Conservation (phyloP, 2,888 invertebrate genomes). For the Eupeodes luniger region DNA sequence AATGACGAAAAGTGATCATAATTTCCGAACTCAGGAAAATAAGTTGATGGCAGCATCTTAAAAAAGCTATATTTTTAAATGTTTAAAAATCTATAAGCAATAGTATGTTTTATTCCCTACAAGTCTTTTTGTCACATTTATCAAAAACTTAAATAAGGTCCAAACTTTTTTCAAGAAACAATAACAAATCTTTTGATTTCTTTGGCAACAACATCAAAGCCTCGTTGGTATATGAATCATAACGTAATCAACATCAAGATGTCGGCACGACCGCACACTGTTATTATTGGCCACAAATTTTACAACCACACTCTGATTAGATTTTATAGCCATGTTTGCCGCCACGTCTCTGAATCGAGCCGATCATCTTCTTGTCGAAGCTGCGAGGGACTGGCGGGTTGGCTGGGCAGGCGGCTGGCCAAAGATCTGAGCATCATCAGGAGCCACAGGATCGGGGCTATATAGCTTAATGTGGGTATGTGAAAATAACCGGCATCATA, state of each 20-base stretch:
- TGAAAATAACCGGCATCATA: conserved; percentile 68
- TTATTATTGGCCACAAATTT: conserved; percentile 75
- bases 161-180: not conserved
- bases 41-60: too few species aligned
- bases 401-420: too few species aligned
- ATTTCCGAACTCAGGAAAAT: too few species aligned
- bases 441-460: conserved; percentile 14
- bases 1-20: too few species aligned
- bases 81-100: too few species aligned
- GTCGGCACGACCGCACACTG: conserved; percentile 71
- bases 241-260: conserved; percentile 61
- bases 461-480: conserved; percentile 29
- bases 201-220: conserved; percentile 27
- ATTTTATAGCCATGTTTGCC: conserved; percentile 65
- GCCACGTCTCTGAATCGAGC: conserved; percentile 42
- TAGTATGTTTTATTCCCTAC: not conserved
- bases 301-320: conserved; percentile 74
- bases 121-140: not conserved
- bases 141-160: not conserved
- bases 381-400: not conserved
- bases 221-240: conserved; percentile 51
- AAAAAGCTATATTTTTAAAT: too few species aligned
- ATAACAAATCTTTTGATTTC: conserved; percentile 11
- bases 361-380: conserved; percentile 47
- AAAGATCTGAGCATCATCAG: not conserved